Conservation (phyloP, 2,113 vertebrate species). For the Heterochromis multidens region DNA sequence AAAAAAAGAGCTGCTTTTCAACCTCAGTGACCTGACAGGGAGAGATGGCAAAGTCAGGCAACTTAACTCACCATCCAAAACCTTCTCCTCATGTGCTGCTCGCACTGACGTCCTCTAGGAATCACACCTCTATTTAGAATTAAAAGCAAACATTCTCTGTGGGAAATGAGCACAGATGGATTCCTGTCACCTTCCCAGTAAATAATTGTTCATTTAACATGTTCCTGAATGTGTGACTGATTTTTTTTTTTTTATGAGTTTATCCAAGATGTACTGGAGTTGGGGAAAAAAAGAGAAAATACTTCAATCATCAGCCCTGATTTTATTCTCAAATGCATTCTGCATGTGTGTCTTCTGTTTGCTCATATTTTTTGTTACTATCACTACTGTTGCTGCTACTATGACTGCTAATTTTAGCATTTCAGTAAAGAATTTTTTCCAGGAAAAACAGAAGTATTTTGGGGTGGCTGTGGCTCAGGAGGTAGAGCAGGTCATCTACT, state of each 20-base stretch:
- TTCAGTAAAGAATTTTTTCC: not conserved
- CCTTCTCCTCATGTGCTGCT: not conserved
- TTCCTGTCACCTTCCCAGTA: not conserved
- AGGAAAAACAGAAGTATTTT: not conserved
- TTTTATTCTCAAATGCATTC: not conserved
- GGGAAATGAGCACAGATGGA: conserved; percentile 20
- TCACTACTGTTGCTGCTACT: not conserved
- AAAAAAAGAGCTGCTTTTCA: conserved; percentile 12
- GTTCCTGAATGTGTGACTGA: not conserved
- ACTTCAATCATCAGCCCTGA: not conserved
- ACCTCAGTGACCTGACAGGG: conserved; percentile 22
- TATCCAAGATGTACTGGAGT: not conserved
- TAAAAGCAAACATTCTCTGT: conserved; percentile 27
- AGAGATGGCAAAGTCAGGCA: conserved; percentile 16
- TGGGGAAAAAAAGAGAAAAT: not conserved
- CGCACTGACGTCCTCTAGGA: conserved; percentile 26
- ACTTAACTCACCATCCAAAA: not conserved
- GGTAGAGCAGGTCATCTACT: not conserved
- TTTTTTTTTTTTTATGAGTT: conserved; percentile 3
- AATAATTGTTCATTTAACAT: not conserved
- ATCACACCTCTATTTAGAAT: conserved; percentile 53
- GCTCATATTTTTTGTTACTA: not conserved
- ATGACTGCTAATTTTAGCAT: not conserved
- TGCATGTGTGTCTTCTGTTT: not conserved
- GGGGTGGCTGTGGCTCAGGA: not conserved